Evolutionary conservation across 2,113 vertebrate genomes (phyloP).

Genomic region (Actenoides lindsayi): DNA sequence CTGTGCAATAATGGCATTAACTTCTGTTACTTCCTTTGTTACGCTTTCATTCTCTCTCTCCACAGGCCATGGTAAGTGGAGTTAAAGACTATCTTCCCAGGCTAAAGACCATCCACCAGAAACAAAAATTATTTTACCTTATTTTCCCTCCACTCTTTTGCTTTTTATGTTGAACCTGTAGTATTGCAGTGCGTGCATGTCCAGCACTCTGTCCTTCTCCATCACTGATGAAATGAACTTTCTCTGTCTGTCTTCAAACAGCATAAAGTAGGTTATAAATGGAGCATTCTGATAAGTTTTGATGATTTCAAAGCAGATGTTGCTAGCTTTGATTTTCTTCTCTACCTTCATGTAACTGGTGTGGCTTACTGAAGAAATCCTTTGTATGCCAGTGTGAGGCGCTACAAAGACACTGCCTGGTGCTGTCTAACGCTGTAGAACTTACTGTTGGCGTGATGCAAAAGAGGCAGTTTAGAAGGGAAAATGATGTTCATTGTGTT

Average conservation of each 20-base stretch:
- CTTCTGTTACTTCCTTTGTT: conserved; percentile 83
- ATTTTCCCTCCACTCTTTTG: background rate
- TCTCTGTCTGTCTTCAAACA: background rate
- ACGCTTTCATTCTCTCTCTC: conserved; percentile 85
- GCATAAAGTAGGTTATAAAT: background rate
- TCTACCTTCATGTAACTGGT: background rate
- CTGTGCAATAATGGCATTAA: conserved; percentile 70
- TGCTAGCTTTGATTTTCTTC: background rate
- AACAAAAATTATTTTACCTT: background rate
- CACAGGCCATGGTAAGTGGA: conserved; percentile 94
- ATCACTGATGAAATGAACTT: conserved; percentile 54
- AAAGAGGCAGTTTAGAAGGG: background rate
- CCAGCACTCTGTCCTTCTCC: background rate
- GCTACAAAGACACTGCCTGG: background rate
- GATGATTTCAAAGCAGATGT: background rate
- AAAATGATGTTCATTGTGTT: conserved; percentile 28
- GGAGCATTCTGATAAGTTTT: background rate
- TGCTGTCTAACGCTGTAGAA: background rate
- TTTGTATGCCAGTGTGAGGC: background rate
- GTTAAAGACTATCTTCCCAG: background rate
- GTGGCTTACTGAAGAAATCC: background rate
- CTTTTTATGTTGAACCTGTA: background rate
- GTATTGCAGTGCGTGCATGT: background rate
- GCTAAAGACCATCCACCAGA: background rate
- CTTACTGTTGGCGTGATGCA: fast-evolving